Percentiles rank a stretch among this genome's conserved stretches.
These are phyloP conservation scores for Drosophila miranda DNA, from an alignment of 1,140 invertebrate species.

Conservation along the genomic window DNA sequence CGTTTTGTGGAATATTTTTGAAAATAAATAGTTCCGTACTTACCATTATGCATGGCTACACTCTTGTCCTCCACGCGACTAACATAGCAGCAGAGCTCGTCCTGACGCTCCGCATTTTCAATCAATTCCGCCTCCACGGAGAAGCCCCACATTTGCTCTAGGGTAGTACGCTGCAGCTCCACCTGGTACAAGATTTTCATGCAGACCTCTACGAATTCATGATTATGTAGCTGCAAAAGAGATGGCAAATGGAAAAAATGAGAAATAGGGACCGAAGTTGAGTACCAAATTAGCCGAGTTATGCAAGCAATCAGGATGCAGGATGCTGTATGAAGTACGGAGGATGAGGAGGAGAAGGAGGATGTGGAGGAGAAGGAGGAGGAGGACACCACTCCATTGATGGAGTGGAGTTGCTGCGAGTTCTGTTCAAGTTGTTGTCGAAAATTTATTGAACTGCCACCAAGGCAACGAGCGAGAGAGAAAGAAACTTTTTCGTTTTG, in stretches of 20 bases:
- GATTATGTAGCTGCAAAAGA: slow-evolving; percentile 92
- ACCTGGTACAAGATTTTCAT: slow-evolving; percentile 98
- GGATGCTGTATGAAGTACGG: too few relatives aligned
- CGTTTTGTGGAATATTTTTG: slow-evolving; percentile 12
- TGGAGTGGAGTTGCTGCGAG: slow-evolving; percentile 23
- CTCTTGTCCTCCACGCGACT: slow-evolving; percentile 97
- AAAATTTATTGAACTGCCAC: slow-evolving; percentile 68
- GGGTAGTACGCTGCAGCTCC: slow-evolving; percentile 92
- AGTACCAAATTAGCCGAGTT: slow-evolving; percentile 58
- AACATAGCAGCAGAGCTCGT: slow-evolving; percentile 98
- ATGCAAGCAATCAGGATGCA: slow-evolving; percentile 17
- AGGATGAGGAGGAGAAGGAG: neutral
- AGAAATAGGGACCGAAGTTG: slow-evolving; percentile 26
- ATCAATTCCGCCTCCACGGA: slow-evolving; percentile 98
- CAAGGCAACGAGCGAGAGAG: slow-evolving; percentile 11
- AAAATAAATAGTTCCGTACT: slow-evolving; percentile 55
- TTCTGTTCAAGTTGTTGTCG: slow-evolving; percentile 67
- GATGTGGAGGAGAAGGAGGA: neutral
- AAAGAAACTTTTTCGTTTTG: slow-evolving; percentile 38
- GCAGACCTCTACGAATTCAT: slow-evolving; percentile 97
- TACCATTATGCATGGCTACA: slow-evolving; percentile 97
- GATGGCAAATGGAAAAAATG: neutral
- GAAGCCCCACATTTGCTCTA: slow-evolving; percentile 98
- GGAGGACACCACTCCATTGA: slow-evolving; percentile 5
- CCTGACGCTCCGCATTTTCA: slow-evolving; percentile 96